phyloP scores from a whole-genome alignment of 2,888 invertebrate species.

The Meghimatium bilineatum region DNA sequence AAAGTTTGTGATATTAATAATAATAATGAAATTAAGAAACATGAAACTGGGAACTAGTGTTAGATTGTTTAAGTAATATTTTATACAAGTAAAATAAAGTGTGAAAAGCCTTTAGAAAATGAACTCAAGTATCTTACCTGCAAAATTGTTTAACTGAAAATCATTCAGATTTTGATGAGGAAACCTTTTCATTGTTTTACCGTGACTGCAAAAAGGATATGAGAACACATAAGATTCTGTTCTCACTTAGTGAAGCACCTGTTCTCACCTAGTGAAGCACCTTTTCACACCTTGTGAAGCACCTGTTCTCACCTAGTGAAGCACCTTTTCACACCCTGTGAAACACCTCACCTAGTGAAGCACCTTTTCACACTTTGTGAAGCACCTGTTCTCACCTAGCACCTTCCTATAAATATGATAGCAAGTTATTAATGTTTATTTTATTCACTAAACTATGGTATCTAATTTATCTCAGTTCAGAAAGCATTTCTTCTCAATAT shows the following conservation, averaged over 20 bases:
- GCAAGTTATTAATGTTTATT: too few relatives aligned
- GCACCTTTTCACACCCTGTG: too few relatives aligned
- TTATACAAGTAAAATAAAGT: background rate
- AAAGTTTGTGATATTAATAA: background rate
- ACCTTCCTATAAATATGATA: too few relatives aligned
- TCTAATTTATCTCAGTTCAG: too few relatives aligned
- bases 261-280: background rate
- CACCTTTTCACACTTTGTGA: background rate
- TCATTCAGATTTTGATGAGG: slow-evolving; percentile 44
- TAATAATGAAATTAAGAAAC: background rate
- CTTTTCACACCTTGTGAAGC: too few relatives aligned
- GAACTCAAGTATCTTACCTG: slow-evolving; percentile 40
- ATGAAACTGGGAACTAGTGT: background rate
- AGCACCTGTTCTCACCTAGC: background rate
- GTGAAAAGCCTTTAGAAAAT: background rate
- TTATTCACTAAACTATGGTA: too few relatives aligned
- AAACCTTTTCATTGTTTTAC: slow-evolving; percentile 47
- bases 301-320: background rate
- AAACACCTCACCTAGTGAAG: background rate
- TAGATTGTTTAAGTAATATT: background rate
- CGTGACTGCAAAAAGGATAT: slow-evolving; percentile 30
- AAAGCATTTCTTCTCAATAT: background rate
- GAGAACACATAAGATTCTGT: slow-evolving; percentile 39
- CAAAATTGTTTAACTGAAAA: slow-evolving; percentile 52
- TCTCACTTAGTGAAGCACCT: background rate